Conservation (phyloP, 1,140 invertebrate genomes). For the Drosophila auraria region DNA sequence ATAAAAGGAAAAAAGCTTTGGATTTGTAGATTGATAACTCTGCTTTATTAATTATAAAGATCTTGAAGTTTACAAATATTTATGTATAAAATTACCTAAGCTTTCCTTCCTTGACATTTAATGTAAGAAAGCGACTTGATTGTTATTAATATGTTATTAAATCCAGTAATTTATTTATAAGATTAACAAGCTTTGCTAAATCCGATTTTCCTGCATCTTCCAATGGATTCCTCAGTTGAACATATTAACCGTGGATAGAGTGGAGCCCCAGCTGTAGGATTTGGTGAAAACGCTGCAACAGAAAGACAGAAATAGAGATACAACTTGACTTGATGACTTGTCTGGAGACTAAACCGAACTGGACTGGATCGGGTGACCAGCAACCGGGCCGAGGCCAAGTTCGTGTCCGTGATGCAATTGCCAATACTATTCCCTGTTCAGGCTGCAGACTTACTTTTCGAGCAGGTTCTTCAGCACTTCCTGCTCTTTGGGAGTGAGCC, state of each 20-base stretch:
- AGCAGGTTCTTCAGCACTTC: constrained; percentile 87
- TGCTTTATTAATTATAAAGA: no score
- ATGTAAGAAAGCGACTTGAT: no score
- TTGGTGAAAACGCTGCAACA: constrained; percentile 74
- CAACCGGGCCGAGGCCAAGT: constrained; percentile 65
- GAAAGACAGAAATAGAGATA: constrained; percentile 19
- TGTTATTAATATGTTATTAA: background rate
- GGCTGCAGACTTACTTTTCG: constrained; percentile 86
- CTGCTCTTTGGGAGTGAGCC: constrained; percentile 88
- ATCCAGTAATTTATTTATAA: background rate
- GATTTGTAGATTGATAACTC: background rate
- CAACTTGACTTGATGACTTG: background rate
- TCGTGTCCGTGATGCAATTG: constrained; percentile 69
- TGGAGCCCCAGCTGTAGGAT: constrained; percentile 81
- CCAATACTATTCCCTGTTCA: constrained; percentile 39
- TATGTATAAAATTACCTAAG: no score
- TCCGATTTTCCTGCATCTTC: constrained; percentile 2
- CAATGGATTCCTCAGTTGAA: constrained; percentile 26
- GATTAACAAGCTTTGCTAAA: background rate
- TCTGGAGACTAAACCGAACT: constrained; percentile 1
- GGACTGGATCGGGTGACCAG: constrained; percentile 14
- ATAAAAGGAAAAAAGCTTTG: background rate
- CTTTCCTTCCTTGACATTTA: background rate
- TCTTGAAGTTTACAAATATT: background rate
- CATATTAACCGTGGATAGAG: constrained; percentile 56